Conservation (phyloP, 2,888 invertebrate genomes). For the Epirrhoe tristata region DNA sequence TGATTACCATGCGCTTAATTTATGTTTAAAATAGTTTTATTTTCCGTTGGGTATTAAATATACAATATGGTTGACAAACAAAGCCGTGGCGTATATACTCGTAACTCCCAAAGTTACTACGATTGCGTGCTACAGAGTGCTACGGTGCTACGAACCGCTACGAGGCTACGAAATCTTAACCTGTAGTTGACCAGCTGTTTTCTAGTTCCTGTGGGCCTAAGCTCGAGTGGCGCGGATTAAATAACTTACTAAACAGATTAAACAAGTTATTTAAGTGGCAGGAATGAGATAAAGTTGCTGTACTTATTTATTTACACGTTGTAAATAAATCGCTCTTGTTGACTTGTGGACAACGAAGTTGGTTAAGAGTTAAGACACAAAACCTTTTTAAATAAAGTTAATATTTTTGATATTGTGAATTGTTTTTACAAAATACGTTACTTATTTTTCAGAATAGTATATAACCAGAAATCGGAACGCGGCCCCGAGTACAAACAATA, state of each 20-base stretch:
- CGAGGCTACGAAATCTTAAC: neutral
- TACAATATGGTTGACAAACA: too few relatives aligned
- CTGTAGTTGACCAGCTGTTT: constrained; percentile 7
- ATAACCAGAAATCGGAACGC: too few relatives aligned
- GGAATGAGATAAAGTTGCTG: constrained; percentile 36
- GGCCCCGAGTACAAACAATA: too few relatives aligned
- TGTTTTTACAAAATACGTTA: too few relatives aligned
- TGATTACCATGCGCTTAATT: too few relatives aligned
- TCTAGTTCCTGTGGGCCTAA: neutral
- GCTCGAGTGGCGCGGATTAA: constrained; percentile 36
- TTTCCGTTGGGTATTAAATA: too few relatives aligned
- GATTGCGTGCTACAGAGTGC: neutral
- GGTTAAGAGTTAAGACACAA: neutral
- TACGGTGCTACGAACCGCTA: neutral
- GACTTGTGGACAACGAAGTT: constrained; percentile 7
- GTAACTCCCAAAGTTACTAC: neutral
- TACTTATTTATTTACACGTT: constrained; percentile 39
- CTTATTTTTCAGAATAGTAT: too few relatives aligned
- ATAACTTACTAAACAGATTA: constrained; percentile 55
- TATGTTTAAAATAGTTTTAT: too few relatives aligned
- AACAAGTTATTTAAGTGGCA: constrained; percentile 45
- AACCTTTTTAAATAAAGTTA: neutral
- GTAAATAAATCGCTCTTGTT: constrained; percentile 23
- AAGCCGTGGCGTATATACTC: too few relatives aligned
- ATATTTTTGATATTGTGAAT: neutral